Base-by-base conservation (phyloP, 2,797 vertebrate genomes). In the Cuculus canorus region DNA sequence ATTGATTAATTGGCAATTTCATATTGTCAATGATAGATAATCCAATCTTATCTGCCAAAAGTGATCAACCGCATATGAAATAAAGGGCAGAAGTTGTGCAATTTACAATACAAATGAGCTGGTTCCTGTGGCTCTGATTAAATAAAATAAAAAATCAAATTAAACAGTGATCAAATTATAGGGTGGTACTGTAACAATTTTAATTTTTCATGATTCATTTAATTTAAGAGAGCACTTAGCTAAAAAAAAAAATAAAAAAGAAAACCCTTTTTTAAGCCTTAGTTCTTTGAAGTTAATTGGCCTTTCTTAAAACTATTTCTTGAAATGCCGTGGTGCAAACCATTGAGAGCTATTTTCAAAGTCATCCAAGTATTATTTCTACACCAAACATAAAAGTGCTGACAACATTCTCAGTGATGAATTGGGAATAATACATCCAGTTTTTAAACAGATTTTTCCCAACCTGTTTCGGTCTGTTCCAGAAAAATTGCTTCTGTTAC, bases 61-160 rank as follows among this genome's bases (percentile, higher is more conserved):
- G 80, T 53, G 83, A 98, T 97, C 91, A 97, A 96, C 92, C 15
- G 5, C 91, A 82, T 93, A 94, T 78, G 86, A 98, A 98, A 97
- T 96, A 97, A 97, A 97, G 96, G 96, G 92, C 97, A 98, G 95
- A 94, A 96, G 93, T 94, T 97, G 91, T 97, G 93, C 95, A 96
- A 96, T 97, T 98, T 97, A 97, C 96, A 97, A 96, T 96, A 97
- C 93, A 98, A 97, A 98, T 97, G 96, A 97, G 96, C 91, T 95
- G 85, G 64, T 95, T 97, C 83, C 92, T 95, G 90, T 95, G 81
- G 95, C 97, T 97, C 95, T 98, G 96, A 98, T 97, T 96, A 97
- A 97, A 97, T 97, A 92, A 96, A 95, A 95, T 63, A 93, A 96
- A 96, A 97, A 96, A 97, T 96, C 85, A 93, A 96, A 96, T 97